Percentiles rank a stretch among this genome's conserved stretches.
Evolutionary conservation across 2,797 vertebrate genomes (phyloP).

Genomic region (Chaunax sp.): DNA sequence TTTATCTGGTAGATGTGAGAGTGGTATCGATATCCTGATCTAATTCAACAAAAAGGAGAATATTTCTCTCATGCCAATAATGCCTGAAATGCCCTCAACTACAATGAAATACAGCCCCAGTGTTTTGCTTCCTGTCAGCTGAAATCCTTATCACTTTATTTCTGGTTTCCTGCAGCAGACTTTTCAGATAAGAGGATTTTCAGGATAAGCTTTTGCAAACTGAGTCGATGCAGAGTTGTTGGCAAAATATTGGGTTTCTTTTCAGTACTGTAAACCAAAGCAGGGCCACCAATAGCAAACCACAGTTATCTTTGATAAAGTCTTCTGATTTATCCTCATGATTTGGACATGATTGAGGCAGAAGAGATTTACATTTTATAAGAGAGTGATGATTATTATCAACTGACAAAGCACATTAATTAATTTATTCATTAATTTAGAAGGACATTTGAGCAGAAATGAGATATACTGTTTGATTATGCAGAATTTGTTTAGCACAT

Average conservation of each 20-base stretch:
- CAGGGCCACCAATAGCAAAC: background rate
- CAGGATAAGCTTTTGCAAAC: conserved; percentile 31
- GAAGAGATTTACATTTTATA: too few relatives aligned
- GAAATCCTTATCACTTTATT: background rate
- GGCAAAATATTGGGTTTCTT: conserved; percentile 7
- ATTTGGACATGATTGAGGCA: too few relatives aligned
- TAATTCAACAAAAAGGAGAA: background rate
- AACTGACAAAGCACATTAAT: too few relatives aligned
- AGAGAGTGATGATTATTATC: background rate
- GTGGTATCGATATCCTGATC: too few relatives aligned
- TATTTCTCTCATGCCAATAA: background rate
- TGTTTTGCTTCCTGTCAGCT: background rate
- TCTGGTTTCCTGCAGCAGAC: conserved; percentile 28
- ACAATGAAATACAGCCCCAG: background rate
- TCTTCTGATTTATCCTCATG: background rate
- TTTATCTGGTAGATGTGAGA: too few relatives aligned
- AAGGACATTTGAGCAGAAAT: background rate
- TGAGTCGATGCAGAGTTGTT: background rate
- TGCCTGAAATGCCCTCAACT: too few relatives aligned
- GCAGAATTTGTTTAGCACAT: background rate
- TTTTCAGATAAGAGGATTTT: conserved; percentile 30
- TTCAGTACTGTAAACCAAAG: background rate
- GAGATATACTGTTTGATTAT: background rate
- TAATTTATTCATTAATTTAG: too few relatives aligned
- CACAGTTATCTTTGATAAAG: too few relatives aligned